phyloP scores from a whole-genome alignment of 2,888 invertebrate genomes.

The Melieria picta region DNA sequence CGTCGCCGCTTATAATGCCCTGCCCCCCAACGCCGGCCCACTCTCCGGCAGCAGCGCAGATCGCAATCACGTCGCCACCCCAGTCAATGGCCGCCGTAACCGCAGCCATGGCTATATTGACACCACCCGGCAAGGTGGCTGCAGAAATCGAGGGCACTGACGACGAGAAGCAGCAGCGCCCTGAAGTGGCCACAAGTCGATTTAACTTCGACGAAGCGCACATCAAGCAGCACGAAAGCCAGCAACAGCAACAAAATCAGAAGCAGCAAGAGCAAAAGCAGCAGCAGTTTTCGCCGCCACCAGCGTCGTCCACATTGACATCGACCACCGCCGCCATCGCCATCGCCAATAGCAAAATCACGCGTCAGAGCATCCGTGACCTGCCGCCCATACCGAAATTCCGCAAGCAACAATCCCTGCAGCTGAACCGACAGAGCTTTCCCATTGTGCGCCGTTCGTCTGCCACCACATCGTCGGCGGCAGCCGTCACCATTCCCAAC shows the following conservation, averaged over 20 bases:
- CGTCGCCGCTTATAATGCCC: constrained; percentile 72
- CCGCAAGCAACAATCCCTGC: constrained; percentile 63
- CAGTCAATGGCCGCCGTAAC: constrained; percentile 60
- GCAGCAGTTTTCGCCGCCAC: background rate
- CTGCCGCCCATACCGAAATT: constrained; percentile 73
- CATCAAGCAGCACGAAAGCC: constrained; percentile 49
- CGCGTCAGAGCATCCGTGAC: constrained; percentile 72
- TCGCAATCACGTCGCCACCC: constrained; percentile 60
- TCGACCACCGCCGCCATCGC: too few relatives aligned
- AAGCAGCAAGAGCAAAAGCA: constrained; percentile 56
- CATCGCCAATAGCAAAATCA: constrained; percentile 68
- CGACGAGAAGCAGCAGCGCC: constrained; percentile 13
- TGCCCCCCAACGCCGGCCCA: constrained; percentile 66
- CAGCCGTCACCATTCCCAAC: constrained; percentile 67
- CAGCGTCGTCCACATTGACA: too few relatives aligned
- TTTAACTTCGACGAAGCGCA: constrained; percentile 59
- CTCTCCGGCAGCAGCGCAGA: constrained; percentile 63
- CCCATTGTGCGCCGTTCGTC: constrained; percentile 79
- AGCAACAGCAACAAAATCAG: constrained; percentile 55
- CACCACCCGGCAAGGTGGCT: constrained; percentile 49
- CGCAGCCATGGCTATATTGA: constrained; percentile 63
- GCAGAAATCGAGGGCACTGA: constrained; percentile 25
- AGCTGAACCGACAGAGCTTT: constrained; percentile 66
- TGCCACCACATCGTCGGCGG: constrained; percentile 45
- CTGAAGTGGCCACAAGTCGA: constrained; percentile 42